Conservation (phyloP, 2,888 invertebrate species). For the Phalera bucephala region DNA sequence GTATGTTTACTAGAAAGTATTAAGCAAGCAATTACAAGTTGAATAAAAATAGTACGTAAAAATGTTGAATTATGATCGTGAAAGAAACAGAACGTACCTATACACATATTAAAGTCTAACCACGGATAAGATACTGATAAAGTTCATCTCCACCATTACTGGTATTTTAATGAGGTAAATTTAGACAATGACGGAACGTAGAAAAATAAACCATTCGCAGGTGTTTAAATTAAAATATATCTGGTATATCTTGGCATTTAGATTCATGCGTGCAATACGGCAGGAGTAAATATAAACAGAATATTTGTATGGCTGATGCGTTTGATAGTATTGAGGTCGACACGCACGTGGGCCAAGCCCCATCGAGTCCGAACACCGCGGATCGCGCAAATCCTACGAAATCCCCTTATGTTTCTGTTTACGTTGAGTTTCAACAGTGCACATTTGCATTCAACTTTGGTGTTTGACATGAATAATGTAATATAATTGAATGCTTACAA, state of each 20-base stretch:
- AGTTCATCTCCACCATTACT: constrained; percentile 11
- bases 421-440: constrained; percentile 28
- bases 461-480: constrained; percentile 50
- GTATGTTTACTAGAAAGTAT: background rate
- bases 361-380: constrained; percentile 10
- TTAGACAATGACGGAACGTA: constrained; percentile 17
- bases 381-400: constrained; percentile 24
- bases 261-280: constrained; percentile 29
- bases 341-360: constrained; percentile 25
- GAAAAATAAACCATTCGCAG: constrained; percentile 22
- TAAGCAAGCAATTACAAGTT: constrained; percentile 5
- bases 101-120: no score
- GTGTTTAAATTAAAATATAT: constrained; percentile 18
- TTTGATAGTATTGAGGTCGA: constrained; percentile 31
- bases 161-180: constrained; percentile 5
- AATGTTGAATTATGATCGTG: constrained; percentile 15
- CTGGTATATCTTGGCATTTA: constrained; percentile 45
- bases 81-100: constrained; percentile 12
- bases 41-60: constrained; percentile 16
- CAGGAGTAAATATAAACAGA: constrained; percentile 46
- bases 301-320: constrained; percentile 30
- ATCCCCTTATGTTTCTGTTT: constrained; percentile 21
- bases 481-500: constrained; percentile 55
- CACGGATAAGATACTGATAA: constrained; percentile 19
- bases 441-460: constrained; percentile 60